Evolutionary conservation across 92 coral and sea anemone genomes (phyloP), one percentile per base, ranked within the genome.

Genomic region (Diadumene lineata): DNA sequence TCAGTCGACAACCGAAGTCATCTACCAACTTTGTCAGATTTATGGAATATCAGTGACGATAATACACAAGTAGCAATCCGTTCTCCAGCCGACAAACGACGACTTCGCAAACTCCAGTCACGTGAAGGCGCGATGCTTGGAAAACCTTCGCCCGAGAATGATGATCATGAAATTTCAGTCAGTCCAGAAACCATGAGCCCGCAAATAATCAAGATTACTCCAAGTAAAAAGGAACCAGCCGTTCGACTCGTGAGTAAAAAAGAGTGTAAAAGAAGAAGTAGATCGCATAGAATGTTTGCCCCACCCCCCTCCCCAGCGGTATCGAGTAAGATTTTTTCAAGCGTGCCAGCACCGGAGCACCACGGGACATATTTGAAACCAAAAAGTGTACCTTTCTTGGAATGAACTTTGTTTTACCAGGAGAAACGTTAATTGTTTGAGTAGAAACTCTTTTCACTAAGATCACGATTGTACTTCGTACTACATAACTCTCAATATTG

Each of bases 171-270:
- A 18, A 26, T 34, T 0, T 75, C 80, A 8, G 64, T 50, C 56
- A 75, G 80, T 28, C 61, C 69, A 25, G 70, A 63, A 7, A 60
- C 24, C 18, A 60, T 74, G 16, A 34, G 79, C 50, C 93, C 90
- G 2, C 82, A 80, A 11, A 81, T 88, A 2, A 78, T 63, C 1
- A 88, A 88, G 62, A 76, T 88, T 19, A 80, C 81, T 24, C 89
- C 93, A n/a, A 70, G 62, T 60, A 77, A 58, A 50, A 88, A 64
- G 58, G 64, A 58, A 15, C 67, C 80, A 29, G 34, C 57, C 31
- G 68, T 61, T 48, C 80, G 71, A 31, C 67, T 46, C 44, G 80
- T 38, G 71, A 30, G 57, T 6, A 43, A 30, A 29, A 75, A 62
- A 24, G 69, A 75, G 48, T 13, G 70, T 28, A 75, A 75, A 60